phyloP scores from a whole-genome alignment of 2,113 vertebrate species.

The Pteruthius melanotis region DNA sequence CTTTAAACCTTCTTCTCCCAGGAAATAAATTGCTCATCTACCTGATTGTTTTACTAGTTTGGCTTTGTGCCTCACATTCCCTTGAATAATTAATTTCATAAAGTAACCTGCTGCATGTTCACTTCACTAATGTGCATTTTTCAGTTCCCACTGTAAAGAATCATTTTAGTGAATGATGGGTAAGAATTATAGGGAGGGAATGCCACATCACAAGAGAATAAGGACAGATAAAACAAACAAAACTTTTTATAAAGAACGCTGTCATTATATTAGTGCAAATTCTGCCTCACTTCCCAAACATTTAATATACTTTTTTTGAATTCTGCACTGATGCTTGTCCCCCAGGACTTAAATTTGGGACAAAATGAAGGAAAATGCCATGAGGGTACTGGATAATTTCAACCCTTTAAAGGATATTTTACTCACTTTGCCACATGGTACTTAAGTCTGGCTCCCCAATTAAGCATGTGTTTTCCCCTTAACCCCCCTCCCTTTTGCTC shows the following conservation, averaged over 20 bases:
- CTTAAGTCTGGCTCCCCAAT: neutral
- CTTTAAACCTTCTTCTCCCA: neutral
- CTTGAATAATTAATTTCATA: neutral
- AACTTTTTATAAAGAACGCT: neutral
- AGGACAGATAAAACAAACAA: neutral
- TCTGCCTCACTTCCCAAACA: neutral
- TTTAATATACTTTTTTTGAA: neutral
- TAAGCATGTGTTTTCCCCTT: neutral
- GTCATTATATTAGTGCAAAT: neutral
- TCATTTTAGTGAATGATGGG: neutral
- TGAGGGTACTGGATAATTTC: neutral
- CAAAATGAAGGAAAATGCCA: neutral
- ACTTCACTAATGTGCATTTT: neutral
- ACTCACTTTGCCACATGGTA: neutral
- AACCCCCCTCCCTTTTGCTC: neutral
- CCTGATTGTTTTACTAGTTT: neutral
- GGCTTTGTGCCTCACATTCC: neutral
- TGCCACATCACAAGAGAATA: neutral
- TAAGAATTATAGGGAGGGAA: neutral
- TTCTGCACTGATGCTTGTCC: neutral
- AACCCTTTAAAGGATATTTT: neutral
- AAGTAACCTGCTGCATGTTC: neutral
- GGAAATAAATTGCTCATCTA: neutral
- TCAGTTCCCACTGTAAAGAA: neutral
- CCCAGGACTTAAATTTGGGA: neutral